Conservation (phyloP, 2,888 invertebrate genomes). For the Dorcus parallelipipedus region DNA sequence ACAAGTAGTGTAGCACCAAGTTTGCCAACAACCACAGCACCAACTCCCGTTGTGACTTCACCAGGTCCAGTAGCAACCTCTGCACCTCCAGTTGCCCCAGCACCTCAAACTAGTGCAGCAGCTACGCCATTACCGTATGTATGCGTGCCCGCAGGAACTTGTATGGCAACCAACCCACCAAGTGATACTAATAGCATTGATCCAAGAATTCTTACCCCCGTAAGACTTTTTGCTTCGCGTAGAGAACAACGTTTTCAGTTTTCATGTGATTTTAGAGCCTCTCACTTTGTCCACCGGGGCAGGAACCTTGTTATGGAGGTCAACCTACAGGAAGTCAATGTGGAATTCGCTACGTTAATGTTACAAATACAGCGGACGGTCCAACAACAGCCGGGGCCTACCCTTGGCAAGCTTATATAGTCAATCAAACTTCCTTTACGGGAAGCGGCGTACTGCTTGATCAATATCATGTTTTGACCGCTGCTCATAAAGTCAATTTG, state of each 20-base stretch:
- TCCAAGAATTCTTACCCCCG: conserved; percentile 38
- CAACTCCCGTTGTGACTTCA: not conserved
- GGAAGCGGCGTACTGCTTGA: conserved; percentile 72
- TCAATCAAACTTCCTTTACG: conserved; percentile 51
- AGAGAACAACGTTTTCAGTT: too few species aligned
- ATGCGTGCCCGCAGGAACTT: conserved; percentile 37
- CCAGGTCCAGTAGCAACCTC: not conserved
- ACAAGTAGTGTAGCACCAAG: not conserved
- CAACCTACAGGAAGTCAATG: conserved; percentile 41
- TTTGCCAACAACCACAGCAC: too few species aligned
- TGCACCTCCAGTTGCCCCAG: not conserved
- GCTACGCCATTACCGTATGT: conserved; percentile 21
- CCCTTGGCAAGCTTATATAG: conserved; percentile 59
- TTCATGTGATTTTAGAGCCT: conserved; percentile 9
- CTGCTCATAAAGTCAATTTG: conserved; percentile 65
- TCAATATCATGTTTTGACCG: conserved; percentile 66
- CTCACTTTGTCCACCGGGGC: conserved; percentile 34
- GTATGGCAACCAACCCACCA: conserved; percentile 22
- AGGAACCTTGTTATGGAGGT: conserved; percentile 32
- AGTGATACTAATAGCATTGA: conserved; percentile 31
- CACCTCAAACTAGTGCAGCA: not conserved
- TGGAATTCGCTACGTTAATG: conserved; percentile 48
- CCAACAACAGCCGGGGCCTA: conserved; percentile 43
- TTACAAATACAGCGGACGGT: conserved; percentile 48
- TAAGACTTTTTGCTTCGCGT: too few species aligned